Base-by-base conservation (phyloP, 2,113 vertebrate species). In the Nothoprocta pentlandii region DNA sequence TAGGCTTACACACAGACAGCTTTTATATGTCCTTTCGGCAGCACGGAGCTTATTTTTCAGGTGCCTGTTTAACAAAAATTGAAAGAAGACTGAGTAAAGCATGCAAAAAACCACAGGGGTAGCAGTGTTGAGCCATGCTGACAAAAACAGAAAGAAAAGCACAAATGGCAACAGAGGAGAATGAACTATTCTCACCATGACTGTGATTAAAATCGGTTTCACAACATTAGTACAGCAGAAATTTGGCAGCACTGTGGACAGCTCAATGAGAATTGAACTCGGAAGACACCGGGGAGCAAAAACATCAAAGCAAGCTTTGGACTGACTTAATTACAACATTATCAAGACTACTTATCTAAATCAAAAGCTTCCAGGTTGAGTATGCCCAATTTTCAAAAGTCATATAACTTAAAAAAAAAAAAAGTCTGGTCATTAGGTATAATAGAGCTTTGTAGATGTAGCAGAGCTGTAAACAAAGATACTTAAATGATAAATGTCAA, bases 211-310 rank as follows among this genome's bases (percentile, higher is more conserved):
- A 56, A 51, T 3, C n/a, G 3, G 3, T 75, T 80, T 68, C 73
- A 74, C 63, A 80, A 66, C 6, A 9, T 58, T 63, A 89, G 49
- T 0, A 77, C 11, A 46, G 84, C 56, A 3, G 79, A 62, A 36
- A 81, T 39, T 73, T 63, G 83, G 83, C 85, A 95, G 93, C 80
- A 84, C 90, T 93, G 85, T 41, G 80, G 92, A 90, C 86, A 95
- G 90, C 92, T 95, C 95, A 95, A 28, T 30, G 44, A 93, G 73
- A 36, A 76, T 4, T 0, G 2, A 91, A 69, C 30, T 66, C 28
- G 74, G 67, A 66, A 91, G 20, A 54, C n/a, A 46, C 54, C 68
- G 56, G 51, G 39, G 8, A 20, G 16, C 47, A 26, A 91, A 93
- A 71, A 58, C 25, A 56, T 51, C 54, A 87, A 75, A 87, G 15